These are phyloP conservation scores for Zosterops borbonicus DNA, from an alignment of 2,113 vertebrate genomes.

Conservation along the genomic window DNA sequence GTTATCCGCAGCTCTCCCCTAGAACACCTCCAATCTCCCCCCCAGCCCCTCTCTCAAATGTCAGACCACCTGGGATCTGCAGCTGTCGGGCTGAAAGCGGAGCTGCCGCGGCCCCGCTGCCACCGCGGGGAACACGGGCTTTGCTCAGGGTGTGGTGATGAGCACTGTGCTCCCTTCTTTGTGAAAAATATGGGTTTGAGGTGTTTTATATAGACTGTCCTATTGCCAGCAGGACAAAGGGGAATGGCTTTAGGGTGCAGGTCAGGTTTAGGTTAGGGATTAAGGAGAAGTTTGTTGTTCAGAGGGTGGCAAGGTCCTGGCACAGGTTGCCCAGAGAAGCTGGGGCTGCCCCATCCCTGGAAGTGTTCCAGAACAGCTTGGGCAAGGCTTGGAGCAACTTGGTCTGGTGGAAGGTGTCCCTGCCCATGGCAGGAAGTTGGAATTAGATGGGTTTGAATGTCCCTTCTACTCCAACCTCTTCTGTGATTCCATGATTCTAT, in stretches of 20 bases:
- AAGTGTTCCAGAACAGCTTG: neutral
- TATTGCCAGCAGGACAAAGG: accelerated
- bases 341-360: neutral
- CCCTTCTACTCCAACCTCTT: neutral
- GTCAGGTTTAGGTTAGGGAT: neutral
- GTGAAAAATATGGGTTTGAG: accelerated
- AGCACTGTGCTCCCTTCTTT: neutral
- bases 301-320: neutral
- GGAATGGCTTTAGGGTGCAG: neutral
- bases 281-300: neutral
- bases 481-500: neutral
- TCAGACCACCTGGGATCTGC: slow-evolving; percentile 96
- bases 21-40: slow-evolving; percentile 91
- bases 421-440: neutral
- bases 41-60: slow-evolving; percentile 89
- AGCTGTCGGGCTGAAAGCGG: slow-evolving; percentile 90
- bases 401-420: too few species aligned
- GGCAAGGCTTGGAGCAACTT: neutral
- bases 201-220: accelerated
- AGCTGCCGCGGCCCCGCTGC: slow-evolving; percentile 36
- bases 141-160: neutral
- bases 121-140: accelerated
- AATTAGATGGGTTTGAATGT: neutral
- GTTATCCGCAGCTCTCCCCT: slow-evolving; percentile 80
- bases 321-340: neutral